A percentile compares a stretch with the other conserved stretches of the same genome.
Conservation (phyloP, 1,140 invertebrate species). For the Choristoneura fumiferana region DNA sequence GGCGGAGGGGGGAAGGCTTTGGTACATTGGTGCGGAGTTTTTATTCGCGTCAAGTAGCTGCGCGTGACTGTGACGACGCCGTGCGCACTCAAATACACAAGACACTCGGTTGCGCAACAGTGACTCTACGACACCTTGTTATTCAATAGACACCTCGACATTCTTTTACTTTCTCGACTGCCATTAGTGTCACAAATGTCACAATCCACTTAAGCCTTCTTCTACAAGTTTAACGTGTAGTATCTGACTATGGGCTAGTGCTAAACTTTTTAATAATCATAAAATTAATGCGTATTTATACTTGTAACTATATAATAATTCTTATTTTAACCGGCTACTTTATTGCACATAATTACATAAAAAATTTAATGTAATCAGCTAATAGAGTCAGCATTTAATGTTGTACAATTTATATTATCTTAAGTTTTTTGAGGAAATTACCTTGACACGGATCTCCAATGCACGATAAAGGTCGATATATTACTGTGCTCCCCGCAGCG, state of each 20-base stretch:
- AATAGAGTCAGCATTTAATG: background rate
- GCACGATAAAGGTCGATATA: conserved; percentile 14
- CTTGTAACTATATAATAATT: too few species aligned
- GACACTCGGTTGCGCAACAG: conserved; percentile 62
- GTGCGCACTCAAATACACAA: conserved; percentile 45
- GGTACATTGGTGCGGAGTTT: conserved; percentile 40
- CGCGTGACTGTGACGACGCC: conserved; percentile 40
- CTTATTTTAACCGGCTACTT: background rate
- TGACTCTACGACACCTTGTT: conserved; percentile 45
- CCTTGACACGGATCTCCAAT: conserved; percentile 17
- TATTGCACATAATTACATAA: background rate
- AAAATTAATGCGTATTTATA: too few species aligned
- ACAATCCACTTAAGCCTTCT: conserved; percentile 9
- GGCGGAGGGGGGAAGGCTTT: conserved; percentile 30
- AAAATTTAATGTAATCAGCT: background rate
- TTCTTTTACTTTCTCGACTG: conserved; percentile 65
- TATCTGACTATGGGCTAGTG: too few species aligned
- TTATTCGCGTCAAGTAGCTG: conserved; percentile 38
- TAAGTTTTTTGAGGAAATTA: conserved; percentile 16
- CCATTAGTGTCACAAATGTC: conserved; percentile 30
- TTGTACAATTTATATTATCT: conserved; percentile 2
- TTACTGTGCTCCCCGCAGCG: conserved; percentile 3
- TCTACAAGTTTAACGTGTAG: background rate
- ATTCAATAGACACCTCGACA: conserved; percentile 50
- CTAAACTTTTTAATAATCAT: too few species aligned